These are phyloP conservation scores for Prosopocoilus inquinatus DNA, from an alignment of 2,888 invertebrate genomes.

Conservation along the genomic window DNA sequence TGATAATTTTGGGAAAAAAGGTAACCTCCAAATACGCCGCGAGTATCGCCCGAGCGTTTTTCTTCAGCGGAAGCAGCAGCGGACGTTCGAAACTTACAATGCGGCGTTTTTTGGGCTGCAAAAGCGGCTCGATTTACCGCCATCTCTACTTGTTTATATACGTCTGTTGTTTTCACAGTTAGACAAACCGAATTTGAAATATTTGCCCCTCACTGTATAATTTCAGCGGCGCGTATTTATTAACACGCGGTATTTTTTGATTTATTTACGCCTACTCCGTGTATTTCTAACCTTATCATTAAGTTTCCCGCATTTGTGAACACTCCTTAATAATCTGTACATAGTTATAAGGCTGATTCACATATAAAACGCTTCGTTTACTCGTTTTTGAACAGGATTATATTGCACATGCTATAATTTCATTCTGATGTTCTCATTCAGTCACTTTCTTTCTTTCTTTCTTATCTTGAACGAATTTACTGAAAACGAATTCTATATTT, in stretches of 20 bases:
- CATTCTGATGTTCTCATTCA: not conserved
- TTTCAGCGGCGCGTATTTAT: too few species aligned
- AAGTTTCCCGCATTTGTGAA: constrained; percentile 5
- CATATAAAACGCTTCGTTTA: constrained; percentile 2
- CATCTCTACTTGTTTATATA: constrained; percentile 22
- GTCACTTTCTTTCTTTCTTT: not conserved
- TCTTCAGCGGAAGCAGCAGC: not conserved
- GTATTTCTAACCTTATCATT: constrained; percentile 7
- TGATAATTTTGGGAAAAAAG: constrained; percentile 12
- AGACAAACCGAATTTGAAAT: too few species aligned
- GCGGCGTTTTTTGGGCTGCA: constrained; percentile 12
- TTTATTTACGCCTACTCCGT: not conserved
- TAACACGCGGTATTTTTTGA: too few species aligned
- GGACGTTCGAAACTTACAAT: constrained; percentile 1
- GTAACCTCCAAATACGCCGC: constrained; percentile 7
- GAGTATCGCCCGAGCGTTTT: not conserved
- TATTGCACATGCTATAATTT: too few species aligned
- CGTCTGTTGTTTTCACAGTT: not conserved
- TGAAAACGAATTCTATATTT: too few species aligned
- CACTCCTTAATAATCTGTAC: constrained; percentile 14
- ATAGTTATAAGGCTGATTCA: constrained; percentile 6
- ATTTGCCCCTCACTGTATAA: too few species aligned
- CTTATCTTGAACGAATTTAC: not conserved
- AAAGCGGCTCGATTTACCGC: constrained; percentile 27
- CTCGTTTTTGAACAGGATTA: not conserved